phyloP scores from a whole-genome alignment of 2,888 invertebrate genomes.

The Ectemnius continuus region DNA sequence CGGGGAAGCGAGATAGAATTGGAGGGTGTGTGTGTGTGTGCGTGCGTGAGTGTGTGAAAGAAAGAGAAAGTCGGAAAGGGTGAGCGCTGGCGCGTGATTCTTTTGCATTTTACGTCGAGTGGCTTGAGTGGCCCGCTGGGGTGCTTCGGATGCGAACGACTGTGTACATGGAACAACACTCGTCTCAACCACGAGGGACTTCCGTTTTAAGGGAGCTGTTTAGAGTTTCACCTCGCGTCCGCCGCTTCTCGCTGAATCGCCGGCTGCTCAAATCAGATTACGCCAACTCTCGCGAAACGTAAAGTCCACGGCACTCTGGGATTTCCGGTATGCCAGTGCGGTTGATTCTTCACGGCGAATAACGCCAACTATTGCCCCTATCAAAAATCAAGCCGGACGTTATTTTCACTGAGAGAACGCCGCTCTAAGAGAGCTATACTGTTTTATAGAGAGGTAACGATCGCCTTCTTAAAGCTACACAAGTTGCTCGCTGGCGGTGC shows the following conservation, averaged over 20 bases:
- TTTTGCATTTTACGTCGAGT: slow-evolving; percentile 58
- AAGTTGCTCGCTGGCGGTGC: no score
- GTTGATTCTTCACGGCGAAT: not conserved
- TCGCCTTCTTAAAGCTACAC: no score
- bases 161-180: slow-evolving; percentile 45
- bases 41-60: no score
- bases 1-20: no score
- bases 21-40: no score
- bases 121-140: slow-evolving; percentile 54
- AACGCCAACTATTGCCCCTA: no score
- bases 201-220: slow-evolving; percentile 47
- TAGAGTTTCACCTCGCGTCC: slow-evolving; percentile 53
- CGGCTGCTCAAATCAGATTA: not conserved
- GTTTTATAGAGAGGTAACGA: no score
- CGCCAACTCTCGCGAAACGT: slow-evolving; percentile 24
- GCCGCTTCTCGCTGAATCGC: slow-evolving; percentile 16
- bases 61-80: slow-evolving; percentile 39
- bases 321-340: slow-evolving; percentile 1
- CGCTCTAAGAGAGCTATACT: no score
- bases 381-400: no score
- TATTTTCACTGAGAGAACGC: no score
- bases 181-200: slow-evolving; percentile 51
- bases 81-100: slow-evolving; percentile 66
- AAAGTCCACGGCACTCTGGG: not conserved
- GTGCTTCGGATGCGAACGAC: slow-evolving; percentile 39